These are phyloP conservation scores for Ligdia adustata DNA, from an alignment of 2,888 invertebrate genomes.

Conservation along the genomic window DNA sequence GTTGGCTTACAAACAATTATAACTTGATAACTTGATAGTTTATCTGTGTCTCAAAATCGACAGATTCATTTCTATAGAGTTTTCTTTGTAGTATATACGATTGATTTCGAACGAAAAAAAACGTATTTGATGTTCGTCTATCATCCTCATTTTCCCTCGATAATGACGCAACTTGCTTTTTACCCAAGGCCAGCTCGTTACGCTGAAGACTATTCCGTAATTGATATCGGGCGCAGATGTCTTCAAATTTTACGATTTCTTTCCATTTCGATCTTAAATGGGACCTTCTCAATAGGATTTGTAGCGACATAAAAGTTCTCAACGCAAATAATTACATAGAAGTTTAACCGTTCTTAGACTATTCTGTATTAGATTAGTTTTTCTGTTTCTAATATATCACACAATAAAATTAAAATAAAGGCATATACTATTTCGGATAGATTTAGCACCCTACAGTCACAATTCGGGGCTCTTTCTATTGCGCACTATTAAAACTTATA, in stretches of 20 bases:
- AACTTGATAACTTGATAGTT: too few relatives aligned
- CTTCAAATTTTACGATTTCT: constrained; percentile 28
- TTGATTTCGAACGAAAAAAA: too few relatives aligned
- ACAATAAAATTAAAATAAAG: constrained; percentile 1
- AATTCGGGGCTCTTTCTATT: constrained; percentile 63
- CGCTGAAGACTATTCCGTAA: constrained; percentile 51
- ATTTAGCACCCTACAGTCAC: constrained; percentile 45
- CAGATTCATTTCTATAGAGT: not conserved
- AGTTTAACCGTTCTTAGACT: not conserved
- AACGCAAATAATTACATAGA: constrained; percentile 2
- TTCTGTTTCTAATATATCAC: not conserved
- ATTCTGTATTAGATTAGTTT: not conserved
- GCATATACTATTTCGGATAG: constrained; percentile 36
- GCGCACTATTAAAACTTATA: constrained; percentile 77
- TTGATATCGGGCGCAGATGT: constrained; percentile 30
- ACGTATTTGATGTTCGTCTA: constrained; percentile 29
- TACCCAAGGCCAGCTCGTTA: constrained; percentile 44
- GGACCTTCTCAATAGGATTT: constrained; percentile 5
- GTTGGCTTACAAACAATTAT: too few relatives aligned
- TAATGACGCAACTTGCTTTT: constrained; percentile 61
- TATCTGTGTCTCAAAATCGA: too few relatives aligned
- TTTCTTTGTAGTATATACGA: too few relatives aligned
- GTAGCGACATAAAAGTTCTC: constrained; percentile 6
- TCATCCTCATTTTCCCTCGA: constrained; percentile 37
- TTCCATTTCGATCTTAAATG: constrained; percentile 12